phyloP scores from a whole-genome alignment of 2,797 vertebrate species.

The Manis crassicaudata region DNA sequence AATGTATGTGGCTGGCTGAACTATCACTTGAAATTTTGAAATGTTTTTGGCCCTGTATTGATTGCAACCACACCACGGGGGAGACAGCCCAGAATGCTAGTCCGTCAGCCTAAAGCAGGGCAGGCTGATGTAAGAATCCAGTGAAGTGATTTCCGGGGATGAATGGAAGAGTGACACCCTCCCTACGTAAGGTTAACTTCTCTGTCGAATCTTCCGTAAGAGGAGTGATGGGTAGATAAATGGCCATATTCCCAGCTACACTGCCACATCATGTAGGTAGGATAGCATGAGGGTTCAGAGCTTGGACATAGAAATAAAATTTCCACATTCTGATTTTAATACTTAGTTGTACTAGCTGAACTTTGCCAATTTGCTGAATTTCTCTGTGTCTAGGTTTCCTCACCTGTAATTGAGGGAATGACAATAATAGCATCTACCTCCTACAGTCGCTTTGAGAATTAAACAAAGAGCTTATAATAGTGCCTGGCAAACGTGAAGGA shows the following conservation, averaged over 20 bases:
- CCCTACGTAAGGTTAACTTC: rapidly evolving
- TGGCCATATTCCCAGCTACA: rapidly evolving
- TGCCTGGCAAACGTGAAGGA: no score
- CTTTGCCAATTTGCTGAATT: neutral
- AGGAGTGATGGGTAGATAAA: rapidly evolving
- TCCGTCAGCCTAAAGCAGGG: neutral
- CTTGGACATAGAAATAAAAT: neutral
- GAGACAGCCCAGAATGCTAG: rapidly evolving
- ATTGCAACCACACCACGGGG: rapidly evolving
- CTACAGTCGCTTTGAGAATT: neutral
- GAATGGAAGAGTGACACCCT: rapidly evolving
- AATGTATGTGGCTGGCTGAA: neutral
- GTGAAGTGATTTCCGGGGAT: neutral
- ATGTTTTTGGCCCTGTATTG: neutral
- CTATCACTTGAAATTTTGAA: neutral
- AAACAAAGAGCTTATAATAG: neutral
- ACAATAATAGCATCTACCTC: rapidly evolving
- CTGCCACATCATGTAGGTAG: rapidly evolving
- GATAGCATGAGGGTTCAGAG: rapidly evolving
- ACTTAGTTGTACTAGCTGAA: rapidly evolving
- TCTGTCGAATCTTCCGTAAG: rapidly evolving
- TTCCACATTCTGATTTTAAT: neutral
- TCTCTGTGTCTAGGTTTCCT: neutral
- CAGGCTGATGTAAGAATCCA: no score
- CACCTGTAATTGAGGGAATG: rapidly evolving